These are phyloP conservation scores for Siniperca chuatsi DNA, from an alignment of 2,113 vertebrate genomes.

Conservation along the genomic window DNA sequence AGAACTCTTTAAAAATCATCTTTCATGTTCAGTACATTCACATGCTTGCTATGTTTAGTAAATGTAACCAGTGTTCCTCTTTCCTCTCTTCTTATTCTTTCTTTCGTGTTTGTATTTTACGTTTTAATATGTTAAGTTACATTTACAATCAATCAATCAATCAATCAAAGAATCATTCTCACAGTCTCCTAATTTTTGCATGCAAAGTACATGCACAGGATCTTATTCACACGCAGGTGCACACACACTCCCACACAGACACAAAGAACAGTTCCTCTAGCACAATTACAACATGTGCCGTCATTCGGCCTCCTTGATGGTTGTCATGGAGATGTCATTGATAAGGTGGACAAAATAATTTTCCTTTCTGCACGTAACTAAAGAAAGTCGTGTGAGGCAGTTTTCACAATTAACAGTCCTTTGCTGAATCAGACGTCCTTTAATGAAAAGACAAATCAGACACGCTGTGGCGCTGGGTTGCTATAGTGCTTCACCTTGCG, in stretches of 20 bases:
- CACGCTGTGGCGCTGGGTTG: slow-evolving; percentile 45
- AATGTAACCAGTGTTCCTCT: neutral
- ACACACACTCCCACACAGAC: slow-evolving; percentile 45
- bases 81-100: neutral
- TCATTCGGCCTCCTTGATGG: slow-evolving; percentile 72
- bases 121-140: neutral
- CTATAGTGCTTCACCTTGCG: slow-evolving; percentile 66
- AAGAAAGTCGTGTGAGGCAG: slow-evolving; percentile 34
- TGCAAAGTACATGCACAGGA: slow-evolving; percentile 5
- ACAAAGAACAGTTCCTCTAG: slow-evolving; percentile 60
- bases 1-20: neutral
- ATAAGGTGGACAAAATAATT: slow-evolving; percentile 69
- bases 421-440: slow-evolving; percentile 52
- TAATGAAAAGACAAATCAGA: slow-evolving; percentile 55
- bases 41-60: too few relatives aligned
- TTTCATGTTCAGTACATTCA: neutral
- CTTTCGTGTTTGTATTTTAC: too few relatives aligned
- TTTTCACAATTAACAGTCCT: slow-evolving; percentile 20
- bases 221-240: slow-evolving; percentile 27
- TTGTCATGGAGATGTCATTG: slow-evolving; percentile 85
- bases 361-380: slow-evolving; percentile 47
- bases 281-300: slow-evolving; percentile 68
- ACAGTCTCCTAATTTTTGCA: too few relatives aligned
- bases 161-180: neutral
- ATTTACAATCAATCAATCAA: neutral